Base-by-base conservation (phyloP, 2,888 invertebrate genomes). In the Melitaea athalia region DNA sequence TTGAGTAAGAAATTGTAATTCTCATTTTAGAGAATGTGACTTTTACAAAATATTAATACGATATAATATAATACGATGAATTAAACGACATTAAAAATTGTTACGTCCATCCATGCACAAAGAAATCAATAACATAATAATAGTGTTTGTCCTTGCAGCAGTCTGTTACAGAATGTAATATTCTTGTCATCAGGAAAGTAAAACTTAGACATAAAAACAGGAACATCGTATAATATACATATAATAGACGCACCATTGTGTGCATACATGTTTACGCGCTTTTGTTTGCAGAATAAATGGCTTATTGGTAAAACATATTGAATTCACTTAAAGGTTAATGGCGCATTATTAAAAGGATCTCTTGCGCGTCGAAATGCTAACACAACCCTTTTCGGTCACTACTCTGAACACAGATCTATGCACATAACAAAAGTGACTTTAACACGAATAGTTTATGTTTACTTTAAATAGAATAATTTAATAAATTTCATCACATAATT, bases 341-440 rank as follows among this genome's bases (percentile, higher is more conserved):
- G 81, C 80, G 80, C 81, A 79, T 80, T 81, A 80, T 76, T 73
- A 78, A 79, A 81, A 82, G 79, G 78, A 74, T 78, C 77, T 79
- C 78, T 79, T 76, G 77, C 68, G 75, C 75, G 70, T 76, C 78
- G 81, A 80, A 81, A 81, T 81, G 84, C 84, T 85, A 83, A 79
- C 73, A 71, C 70, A 74, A 78, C 81, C 84, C 81, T 86, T 85
- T 84, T 81, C 80, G 79, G 78, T 76, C 78, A 70, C 73, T 82
- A 82, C 84, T 84, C 83, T 79, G 81, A 78, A 81, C 80, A 4
- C 14, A 14, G n/a, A 55, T 14, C 17, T 17, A 33, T 5, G n/a
- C 14, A n/a, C 33, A 5, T 15, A 15, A n/a, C 4, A 57, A 11
- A 57, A 57, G 38, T 57, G 38, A 6, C 31, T 50, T 38, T 5